Evolutionary conservation across 2,797 vertebrate genomes (phyloP).

Genomic region (Catostomus latipinnis): DNA sequence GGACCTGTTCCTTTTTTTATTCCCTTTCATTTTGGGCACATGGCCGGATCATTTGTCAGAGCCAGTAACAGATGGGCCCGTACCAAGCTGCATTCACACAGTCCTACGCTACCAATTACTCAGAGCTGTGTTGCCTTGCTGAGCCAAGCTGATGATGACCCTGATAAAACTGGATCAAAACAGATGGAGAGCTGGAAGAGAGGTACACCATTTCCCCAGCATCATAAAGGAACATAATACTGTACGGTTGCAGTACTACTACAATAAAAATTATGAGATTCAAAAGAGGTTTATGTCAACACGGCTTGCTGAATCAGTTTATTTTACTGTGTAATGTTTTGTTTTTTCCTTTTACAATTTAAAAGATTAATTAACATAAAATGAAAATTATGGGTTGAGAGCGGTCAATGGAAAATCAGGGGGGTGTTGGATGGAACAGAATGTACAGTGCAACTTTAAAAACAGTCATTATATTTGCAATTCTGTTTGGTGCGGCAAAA

Average conservation of each 20-base stretch:
- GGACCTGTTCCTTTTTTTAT: conserved; percentile 57
- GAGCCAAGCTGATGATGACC: conserved; percentile 51
- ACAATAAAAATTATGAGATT: neutral
- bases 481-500: neutral
- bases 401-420: too few relatives aligned
- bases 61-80: conserved; percentile 68
- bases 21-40: conserved; percentile 60
- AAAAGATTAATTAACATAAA: too few relatives aligned
- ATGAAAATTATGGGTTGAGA: too few relatives aligned
- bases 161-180: conserved; percentile 66
- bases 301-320: neutral
- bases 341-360: neutral
- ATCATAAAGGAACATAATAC: neutral
- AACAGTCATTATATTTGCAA: neutral
- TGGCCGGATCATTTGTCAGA: conserved; percentile 59
- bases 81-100: conserved; percentile 59
- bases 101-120: conserved; percentile 68
- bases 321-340: neutral
- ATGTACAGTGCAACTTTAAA: neutral
- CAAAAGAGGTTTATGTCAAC: neutral
- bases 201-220: conserved; percentile 35
- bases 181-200: conserved; percentile 65
- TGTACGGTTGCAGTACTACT: neutral
- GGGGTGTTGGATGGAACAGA: neutral
- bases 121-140: conserved; percentile 51